Evolutionary conservation across 2,797 vertebrate genomes (phyloP).

Genomic region (Cygnus olor): DNA sequence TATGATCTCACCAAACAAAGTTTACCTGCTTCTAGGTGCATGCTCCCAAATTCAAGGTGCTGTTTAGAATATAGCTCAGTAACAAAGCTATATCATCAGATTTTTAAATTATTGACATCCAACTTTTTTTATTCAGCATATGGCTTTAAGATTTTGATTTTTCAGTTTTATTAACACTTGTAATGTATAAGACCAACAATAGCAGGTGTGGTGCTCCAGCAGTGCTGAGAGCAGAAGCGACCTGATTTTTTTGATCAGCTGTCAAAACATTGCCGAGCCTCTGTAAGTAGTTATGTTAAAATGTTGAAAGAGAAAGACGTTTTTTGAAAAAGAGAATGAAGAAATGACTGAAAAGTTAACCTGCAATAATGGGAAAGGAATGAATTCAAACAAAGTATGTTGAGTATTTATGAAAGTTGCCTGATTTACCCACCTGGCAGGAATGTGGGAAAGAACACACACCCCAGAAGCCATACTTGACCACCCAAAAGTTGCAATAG

Average conservation of each 20-base stretch:
- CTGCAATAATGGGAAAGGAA: not conserved
- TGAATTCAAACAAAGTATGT: not conserved
- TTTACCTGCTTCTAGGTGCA: not conserved
- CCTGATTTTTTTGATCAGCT: not conserved
- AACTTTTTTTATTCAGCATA: not conserved
- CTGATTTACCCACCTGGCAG: not conserved
- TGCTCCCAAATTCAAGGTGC: not conserved
- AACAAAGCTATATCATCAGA: no score
- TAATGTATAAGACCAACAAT: not conserved
- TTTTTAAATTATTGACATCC: not conserved
- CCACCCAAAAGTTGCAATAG: not conserved
- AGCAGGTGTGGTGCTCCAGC: not conserved
- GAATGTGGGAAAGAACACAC: not conserved
- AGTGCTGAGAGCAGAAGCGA: not conserved
- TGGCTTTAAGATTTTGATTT: not conserved
- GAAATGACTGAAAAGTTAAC: not conserved
- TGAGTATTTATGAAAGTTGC: not conserved
- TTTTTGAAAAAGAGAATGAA: not conserved
- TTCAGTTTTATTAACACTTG: not conserved
- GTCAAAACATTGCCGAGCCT: not conserved
- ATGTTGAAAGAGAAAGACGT: not conserved
- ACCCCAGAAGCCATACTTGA: not conserved
- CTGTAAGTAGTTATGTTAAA: not conserved
- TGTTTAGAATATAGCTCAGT: not conserved
- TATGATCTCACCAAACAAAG: not conserved